Base-by-base conservation (phyloP, 2,113 vertebrate species). In the Rissa tridactyla region DNA sequence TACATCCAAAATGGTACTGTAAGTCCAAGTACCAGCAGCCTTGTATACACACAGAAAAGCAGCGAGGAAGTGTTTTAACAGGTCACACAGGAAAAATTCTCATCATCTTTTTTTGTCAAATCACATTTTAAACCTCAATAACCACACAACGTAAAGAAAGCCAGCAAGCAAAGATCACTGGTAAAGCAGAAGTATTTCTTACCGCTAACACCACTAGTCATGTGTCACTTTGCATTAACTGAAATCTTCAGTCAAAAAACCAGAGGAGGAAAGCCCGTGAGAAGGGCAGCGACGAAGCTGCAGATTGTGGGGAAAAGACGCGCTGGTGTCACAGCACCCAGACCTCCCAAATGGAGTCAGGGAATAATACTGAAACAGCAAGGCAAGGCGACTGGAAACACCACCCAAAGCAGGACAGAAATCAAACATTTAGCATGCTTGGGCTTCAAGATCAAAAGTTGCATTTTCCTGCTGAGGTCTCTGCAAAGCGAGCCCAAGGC, bases 111-210 rank as follows among this genome's bases (percentile, higher is more conserved):
- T 82, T 75, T 55, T 26, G 57, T 42, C 11, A 8, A 86, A 57
- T 68, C 40, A 29, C 29, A 65, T 87, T 94, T 95, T 76, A 93
- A 89, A 82, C 70, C 30, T 88, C 86, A 82, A 17, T 64, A 89
- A 76, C 46, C 58, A 89, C 87, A 72, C 25, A 58, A n/a, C 2
- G 1, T 32, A 85, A 76, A 84, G 44, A 70, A 79, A 89, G 54
- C 6, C 54, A 87, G 38, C 1, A 4, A 94, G 65, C 36, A 90
- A 89, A 82, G 34, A 61, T 58, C 47, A 52, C 0, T 25, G 42
- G 77, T 65, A 85, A 88, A 91, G 46, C 13, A 2, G 30, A 72
- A 88, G 19, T 61, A 80, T 42, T 87, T 91, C 66, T 90, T 61
- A 36, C 62, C 64, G 38, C 23, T 86, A 89, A 66, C 34, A 88